A percentile compares a stretch with the other conserved stretches of the same genome.
These are phyloP conservation scores for Gryllus longicercus DNA, from an alignment of 2,888 invertebrate species.

Conservation along the genomic window DNA sequence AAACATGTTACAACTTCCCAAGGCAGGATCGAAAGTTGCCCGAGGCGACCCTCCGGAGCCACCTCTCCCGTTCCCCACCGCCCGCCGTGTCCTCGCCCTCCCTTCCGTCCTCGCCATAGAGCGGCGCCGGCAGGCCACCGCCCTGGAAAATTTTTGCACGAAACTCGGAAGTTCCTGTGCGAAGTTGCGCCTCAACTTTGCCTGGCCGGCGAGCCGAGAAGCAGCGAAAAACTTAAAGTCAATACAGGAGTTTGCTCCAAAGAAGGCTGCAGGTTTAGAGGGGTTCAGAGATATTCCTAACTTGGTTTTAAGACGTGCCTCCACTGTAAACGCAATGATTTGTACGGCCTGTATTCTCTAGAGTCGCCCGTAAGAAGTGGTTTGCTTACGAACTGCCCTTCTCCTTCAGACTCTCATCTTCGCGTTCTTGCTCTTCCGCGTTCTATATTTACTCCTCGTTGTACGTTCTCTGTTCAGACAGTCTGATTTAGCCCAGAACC, in stretches of 20 bases:
- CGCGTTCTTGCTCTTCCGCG: no score
- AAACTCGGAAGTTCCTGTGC: background rate
- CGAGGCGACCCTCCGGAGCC: background rate
- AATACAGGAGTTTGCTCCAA: background rate
- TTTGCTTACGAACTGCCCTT: no score
- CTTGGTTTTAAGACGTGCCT: background rate
- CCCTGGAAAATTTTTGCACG: constrained; percentile 17
- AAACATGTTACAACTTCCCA: constrained; percentile 1
- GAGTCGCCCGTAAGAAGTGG: no score
- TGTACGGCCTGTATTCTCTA: no score
- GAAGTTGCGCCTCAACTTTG: constrained; percentile 4
- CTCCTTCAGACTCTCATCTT: no score
- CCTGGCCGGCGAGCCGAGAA: background rate
- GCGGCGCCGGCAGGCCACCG: background rate
- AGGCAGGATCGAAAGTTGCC: background rate
- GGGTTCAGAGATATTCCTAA: background rate
- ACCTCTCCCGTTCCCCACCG: background rate
- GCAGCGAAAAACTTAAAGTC: background rate
- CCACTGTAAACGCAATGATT: background rate
- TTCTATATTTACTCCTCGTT: no score
- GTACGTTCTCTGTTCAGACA: no score
- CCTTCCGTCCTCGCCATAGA: background rate
- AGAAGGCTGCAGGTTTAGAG: background rate
- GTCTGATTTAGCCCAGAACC: no score
- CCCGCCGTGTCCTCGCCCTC: background rate